Evolutionary conservation across 2,888 invertebrate species (phyloP), one percentile per base, ranked within the genome.

Genomic region (Cryptocheilus praepositus): DNA sequence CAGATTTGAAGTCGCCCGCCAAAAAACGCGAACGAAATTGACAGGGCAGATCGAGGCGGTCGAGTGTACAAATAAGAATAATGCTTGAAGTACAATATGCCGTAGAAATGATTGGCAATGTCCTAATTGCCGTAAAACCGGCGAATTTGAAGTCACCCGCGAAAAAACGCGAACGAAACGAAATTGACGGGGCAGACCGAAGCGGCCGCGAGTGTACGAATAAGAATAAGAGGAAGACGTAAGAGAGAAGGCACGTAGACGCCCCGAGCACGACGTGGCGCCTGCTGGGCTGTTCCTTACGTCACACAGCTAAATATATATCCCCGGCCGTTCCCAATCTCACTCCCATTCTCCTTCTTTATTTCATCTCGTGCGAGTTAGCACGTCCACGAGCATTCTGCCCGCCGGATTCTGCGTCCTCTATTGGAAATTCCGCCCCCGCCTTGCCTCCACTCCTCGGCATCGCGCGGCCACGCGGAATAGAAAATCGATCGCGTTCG

Each of bases 301-400:
- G 81, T 81, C 82, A 82, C 67, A 74, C 58, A 64, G 71, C 77
- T 82, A 82, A 81, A 81, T 81, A 82, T 82, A 36, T 36, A 81
- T 79, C 70, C 74, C 62, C 68, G 69, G 61, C 76, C 77, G 81
- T 82, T 79, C 77, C 73, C 71, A 73, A 82, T 75, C 79, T 82
- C 79, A 74, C 74, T 75, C 67, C 74, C 80, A 79, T 79, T 76
- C 76, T 76, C 75, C 71, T 78, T 80, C 74, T 70, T 77, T 71
- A 71, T 70, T 79, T 71, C 70, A 71, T 79, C 77, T 71, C 65
- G 65, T 55, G 72, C 61, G 65, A 56, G 63, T 54, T 66, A 64
- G 63, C 46, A 46, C 36, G 36, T 36, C 36, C 36, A 7, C 25
- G 25, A 25, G 25, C 25, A 5, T 7, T 36, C 36, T 4, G 36